These are phyloP conservation scores for Drosophila erecta DNA, from an alignment of 1,140 invertebrate genomes.

Conservation along the genomic window DNA sequence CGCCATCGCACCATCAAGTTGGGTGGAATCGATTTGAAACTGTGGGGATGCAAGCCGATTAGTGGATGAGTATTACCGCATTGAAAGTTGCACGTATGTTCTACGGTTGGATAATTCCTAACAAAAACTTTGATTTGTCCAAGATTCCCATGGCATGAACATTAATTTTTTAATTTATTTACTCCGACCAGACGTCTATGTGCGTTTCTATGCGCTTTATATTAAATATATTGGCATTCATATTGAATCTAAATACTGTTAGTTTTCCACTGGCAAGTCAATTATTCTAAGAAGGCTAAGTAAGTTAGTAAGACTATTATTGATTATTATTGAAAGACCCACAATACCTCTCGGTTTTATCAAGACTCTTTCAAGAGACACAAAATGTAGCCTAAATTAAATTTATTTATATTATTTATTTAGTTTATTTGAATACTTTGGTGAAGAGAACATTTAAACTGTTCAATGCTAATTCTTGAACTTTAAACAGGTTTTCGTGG, in stretches of 20 bases:
- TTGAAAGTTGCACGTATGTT: neutral
- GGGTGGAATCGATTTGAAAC: conserved; percentile 84
- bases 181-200: neutral
- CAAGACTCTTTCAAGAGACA: no score
- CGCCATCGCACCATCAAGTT: conserved; percentile 84
- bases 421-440: neutral
- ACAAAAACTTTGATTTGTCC: neutral
- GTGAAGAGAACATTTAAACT: neutral
- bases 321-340: neutral
- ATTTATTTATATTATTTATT: neutral
- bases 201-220: neutral
- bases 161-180: neutral
- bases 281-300: no score
- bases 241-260: no score
- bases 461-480: neutral
- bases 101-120: neutral
- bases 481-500: neutral
- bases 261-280: no score
- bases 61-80: neutral
- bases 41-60: conserved; percentile 18
- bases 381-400: no score
- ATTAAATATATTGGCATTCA: no score
- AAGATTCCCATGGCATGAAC: neutral
- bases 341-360: neutral
- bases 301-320: no score